These are phyloP conservation scores for Gambusia affinis DNA, from an alignment of 2,113 vertebrate species.

Conservation along the genomic window DNA sequence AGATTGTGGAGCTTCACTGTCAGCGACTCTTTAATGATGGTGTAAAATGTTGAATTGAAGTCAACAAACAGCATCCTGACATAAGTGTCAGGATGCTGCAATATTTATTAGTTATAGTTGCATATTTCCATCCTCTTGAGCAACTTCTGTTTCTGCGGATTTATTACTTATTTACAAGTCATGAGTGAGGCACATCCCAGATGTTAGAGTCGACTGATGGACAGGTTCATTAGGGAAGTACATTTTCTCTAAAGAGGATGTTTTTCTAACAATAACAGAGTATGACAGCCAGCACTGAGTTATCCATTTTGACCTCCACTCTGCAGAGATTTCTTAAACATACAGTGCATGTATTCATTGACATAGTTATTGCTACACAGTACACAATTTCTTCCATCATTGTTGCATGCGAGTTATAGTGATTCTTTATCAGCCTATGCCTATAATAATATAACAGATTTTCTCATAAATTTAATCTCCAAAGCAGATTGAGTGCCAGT, in stretches of 20 bases:
- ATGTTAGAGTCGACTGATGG: slow-evolving; percentile 41
- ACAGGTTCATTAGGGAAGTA: neutral
- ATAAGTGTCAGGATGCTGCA: too few relatives aligned
- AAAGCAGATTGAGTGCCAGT: neutral
- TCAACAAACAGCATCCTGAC: too few relatives aligned
- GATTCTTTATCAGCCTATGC: neutral
- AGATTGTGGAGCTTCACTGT: too few relatives aligned
- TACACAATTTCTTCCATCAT: neutral
- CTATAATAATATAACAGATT: neutral
- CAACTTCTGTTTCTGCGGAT: slow-evolving; percentile 38
- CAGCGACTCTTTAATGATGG: too few relatives aligned
- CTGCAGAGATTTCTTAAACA: slow-evolving; percentile 11
- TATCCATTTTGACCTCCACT: slow-evolving; percentile 27
- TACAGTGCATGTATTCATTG: neutral
- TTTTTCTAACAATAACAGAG: slow-evolving; percentile 52
- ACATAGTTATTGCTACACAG: neutral
- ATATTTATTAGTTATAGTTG: slow-evolving; percentile 4
- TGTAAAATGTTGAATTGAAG: too few relatives aligned
- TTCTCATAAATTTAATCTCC: neutral
- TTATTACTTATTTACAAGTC: slow-evolving; percentile 58
- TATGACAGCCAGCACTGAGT: slow-evolving; percentile 1
- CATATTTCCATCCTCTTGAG: slow-evolving; percentile 38
- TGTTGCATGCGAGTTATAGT: neutral
- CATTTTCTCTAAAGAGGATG: slow-evolving; percentile 31
- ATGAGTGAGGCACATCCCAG: slow-evolving; percentile 8